A percentile compares a stretch with the other conserved stretches of the same genome.
phyloP scores from a whole-genome alignment of 2,113 vertebrate species.

The Pelvicachromis taeniatus region DNA sequence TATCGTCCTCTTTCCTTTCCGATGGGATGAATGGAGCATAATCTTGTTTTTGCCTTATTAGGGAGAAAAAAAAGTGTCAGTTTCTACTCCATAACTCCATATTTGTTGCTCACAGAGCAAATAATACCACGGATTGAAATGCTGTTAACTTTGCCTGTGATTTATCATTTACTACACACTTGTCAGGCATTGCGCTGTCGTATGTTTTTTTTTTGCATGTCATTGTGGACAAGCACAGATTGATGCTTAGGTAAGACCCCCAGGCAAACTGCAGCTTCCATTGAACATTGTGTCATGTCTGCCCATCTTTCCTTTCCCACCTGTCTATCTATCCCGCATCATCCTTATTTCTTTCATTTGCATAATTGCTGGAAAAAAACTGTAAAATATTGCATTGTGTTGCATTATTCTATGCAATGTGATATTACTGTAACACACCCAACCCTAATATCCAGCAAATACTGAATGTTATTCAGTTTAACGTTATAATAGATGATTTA shows the following conservation, averaged over 20 bases:
- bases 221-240: slow-evolving; percentile 1
- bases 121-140: background rate
- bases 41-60: background rate
- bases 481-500: background rate
- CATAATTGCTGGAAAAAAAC: background rate
- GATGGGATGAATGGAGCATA: background rate
- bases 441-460: background rate
- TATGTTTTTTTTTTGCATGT: background rate
- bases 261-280: background rate
- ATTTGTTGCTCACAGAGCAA: background rate
- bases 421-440: background rate
- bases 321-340: background rate
- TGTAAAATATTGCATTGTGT: background rate
- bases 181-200: background rate
- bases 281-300: background rate
- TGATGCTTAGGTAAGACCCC: background rate
- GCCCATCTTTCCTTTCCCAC: background rate
- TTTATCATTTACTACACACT: slow-evolving; percentile 6
- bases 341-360: background rate
- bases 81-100: background rate
- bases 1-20: background rate
- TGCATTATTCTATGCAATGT: background rate
- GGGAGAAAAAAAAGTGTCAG: background rate
- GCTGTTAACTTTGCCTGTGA: background rate
- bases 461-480: background rate